Evolutionary conservation across 2,113 vertebrate genomes (phyloP).

Genomic region (Panurus biarmicus): DNA sequence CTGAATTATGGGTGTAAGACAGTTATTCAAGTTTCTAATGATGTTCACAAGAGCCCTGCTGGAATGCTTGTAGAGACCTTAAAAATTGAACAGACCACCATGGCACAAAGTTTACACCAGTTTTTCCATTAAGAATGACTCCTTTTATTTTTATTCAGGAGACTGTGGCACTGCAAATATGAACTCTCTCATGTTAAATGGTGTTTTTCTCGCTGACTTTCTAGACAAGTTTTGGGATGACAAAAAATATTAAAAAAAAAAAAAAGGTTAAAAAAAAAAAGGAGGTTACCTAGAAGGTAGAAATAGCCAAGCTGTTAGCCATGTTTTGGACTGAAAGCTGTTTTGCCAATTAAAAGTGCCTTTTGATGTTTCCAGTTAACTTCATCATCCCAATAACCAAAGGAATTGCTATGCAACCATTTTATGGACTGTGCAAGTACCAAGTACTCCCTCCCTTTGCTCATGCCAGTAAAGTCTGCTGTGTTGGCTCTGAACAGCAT

Average conservation of each 20-base stretch:
- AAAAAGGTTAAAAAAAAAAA: background rate
- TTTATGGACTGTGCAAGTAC: background rate
- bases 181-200: background rate
- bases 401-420: background rate
- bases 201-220: background rate
- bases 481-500: background rate
- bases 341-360: background rate
- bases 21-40: background rate
- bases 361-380: background rate
- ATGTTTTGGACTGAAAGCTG: background rate
- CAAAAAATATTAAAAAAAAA: background rate
- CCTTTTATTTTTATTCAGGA: background rate
- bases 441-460: background rate
- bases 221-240: background rate
- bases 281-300: background rate
- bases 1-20: background rate
- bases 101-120: background rate
- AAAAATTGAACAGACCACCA: background rate
- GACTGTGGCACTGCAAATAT: background rate
- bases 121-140: background rate
- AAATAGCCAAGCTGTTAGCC: background rate
- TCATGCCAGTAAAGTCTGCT: background rate
- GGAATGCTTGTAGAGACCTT: background rate
- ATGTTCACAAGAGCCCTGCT: background rate
- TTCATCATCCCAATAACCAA: background rate